phyloP scores from a whole-genome alignment of 2,888 invertebrate species.

The Drosophila mulleri region DNA sequence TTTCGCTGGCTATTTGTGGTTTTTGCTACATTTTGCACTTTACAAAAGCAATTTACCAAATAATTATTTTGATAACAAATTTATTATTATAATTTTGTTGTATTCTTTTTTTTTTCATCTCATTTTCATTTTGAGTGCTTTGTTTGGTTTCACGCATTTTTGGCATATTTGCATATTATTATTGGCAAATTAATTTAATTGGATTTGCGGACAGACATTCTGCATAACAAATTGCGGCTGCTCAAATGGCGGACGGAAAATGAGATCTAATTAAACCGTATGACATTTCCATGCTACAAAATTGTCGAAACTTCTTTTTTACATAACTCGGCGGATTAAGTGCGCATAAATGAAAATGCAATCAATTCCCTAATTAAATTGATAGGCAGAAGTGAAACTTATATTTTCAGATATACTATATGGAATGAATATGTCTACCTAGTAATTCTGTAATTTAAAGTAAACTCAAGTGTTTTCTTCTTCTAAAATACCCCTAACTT shows the following conservation, averaged over 20 bases:
- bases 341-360: neutral
- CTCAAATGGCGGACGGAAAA: neutral
- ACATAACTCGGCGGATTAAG: neutral
- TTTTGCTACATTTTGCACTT: constrained; percentile 33
- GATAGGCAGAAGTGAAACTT: neutral
- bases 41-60: constrained; percentile 62
- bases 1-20: constrained; percentile 18
- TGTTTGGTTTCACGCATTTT: constrained; percentile 47
- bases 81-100: constrained; percentile 31
- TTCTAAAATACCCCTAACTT: no score
- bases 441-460: no score
- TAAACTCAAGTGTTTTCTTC: no score
- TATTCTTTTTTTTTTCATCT: constrained; percentile 3
- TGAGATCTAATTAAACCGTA: constrained; percentile 27
- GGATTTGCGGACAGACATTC: constrained; percentile 46
- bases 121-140: constrained; percentile 2
- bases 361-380: neutral
- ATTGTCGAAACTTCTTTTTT: neutral
- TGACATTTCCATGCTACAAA: neutral
- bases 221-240: constrained; percentile 27
- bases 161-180: constrained; percentile 66
- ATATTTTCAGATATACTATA: no score
- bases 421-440: no score
- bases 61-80: constrained; percentile 66
- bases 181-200: constrained; percentile 67